Evolutionary conservation across 2,797 vertebrate species (phyloP), one percentile per base, ranked within the genome.

Genomic region (Acanthis flammea): DNA sequence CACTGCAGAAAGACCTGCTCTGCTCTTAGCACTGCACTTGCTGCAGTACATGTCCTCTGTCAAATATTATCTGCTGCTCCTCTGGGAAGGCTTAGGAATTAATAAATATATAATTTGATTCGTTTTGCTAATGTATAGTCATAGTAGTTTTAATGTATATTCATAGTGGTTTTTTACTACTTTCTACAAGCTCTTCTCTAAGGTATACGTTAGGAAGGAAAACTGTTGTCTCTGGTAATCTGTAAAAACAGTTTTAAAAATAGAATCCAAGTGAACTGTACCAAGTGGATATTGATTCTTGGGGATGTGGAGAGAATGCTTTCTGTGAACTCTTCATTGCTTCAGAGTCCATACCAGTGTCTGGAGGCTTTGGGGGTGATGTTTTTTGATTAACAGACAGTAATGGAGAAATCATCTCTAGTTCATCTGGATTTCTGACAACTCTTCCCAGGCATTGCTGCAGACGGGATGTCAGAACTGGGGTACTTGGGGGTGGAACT

Each of bases 221-320:
- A 83, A 77, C 55, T 37, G 10, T 35, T 67, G 19, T 77, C 33
- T 60, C 48, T 76, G 54, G 65, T 89, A 70, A 94, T 70, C 82
- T 88, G 61, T 62, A 74, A 93, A 94, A 96, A 72, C n/a, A 63
- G 58, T 61, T 93, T 87, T 93, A 67, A 96, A 93, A 93, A 86
- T 35, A 88, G 81, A 89, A 71, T 74, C n/a, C 65, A n/a, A 76
- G 60, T 51, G 84, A 91, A 39, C 41, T 66, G 55, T 67, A 47
- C 47, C 50, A 71, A 90, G 85, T 68, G 68, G 57, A 67, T 90
- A 91, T 88, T 88, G 93, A 84, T 92, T 94, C 65, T 65, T 14
- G 1, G 55, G 58, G 31, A 68, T 72, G 66, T 6, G 3, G 28
- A 83, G 51, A 78, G 71, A 90, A 80, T 30, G 35, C 57, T 83